phyloP scores from a whole-genome alignment of 2,113 vertebrate genomes.

The Tricholaema leucomelas region DNA sequence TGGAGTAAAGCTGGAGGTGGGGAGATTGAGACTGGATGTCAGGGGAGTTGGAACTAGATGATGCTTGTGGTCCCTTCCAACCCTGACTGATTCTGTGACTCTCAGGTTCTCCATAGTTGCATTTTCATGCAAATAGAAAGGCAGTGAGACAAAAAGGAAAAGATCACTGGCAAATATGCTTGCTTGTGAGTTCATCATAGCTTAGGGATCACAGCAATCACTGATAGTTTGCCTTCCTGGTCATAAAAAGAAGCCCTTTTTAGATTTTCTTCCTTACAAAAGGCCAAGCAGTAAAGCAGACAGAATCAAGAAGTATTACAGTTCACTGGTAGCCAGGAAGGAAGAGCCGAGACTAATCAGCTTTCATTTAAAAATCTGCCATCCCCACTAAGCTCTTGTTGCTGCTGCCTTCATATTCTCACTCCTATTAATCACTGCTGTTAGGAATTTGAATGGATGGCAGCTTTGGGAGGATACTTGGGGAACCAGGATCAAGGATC shows the following conservation, averaged over 20 bases:
- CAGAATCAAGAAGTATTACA: background rate
- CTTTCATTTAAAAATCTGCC: conserved; percentile 12
- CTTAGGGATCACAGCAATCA: background rate
- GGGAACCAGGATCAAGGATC: background rate
- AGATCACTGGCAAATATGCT: background rate
- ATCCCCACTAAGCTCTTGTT: conserved; percentile 31
- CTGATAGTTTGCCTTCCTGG: background rate
- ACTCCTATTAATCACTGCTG: background rate
- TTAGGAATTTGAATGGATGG: background rate
- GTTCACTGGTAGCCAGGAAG: background rate
- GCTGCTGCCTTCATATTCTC: conserved; percentile 5
- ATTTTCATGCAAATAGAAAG: background rate
- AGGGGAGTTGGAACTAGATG: no score
- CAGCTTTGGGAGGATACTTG: background rate
- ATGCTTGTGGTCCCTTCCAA: no score
- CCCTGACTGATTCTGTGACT: no score
- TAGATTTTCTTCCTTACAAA: background rate
- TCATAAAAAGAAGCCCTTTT: background rate
- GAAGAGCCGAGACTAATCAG: conserved; percentile 39
- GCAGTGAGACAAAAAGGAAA: background rate
- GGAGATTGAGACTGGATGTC: no score
- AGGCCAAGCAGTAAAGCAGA: background rate
- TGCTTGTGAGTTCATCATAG: background rate
- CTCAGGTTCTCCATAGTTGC: background rate
- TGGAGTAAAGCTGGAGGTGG: no score